Percentiles rank a stretch among this genome's conserved stretches.
Conservation (phyloP, 2,113 vertebrate species). For the Barnardius zonarius region DNA sequence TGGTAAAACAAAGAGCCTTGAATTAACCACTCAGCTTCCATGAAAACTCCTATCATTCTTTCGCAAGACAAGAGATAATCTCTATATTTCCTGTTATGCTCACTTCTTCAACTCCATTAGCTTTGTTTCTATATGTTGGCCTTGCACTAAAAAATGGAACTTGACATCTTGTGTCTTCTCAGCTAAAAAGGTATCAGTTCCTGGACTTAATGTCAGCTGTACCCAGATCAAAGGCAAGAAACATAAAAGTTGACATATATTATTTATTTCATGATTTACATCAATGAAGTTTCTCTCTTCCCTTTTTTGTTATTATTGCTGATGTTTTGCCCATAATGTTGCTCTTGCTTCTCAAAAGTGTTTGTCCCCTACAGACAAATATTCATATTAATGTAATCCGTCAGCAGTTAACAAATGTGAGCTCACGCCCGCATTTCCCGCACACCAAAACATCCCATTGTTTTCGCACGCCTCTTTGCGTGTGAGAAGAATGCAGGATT, state of each 20-base stretch:
- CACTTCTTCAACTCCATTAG: slow-evolving; percentile 1
- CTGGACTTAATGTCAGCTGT: slow-evolving; percentile 65
- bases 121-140: slow-evolving; percentile 43
- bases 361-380: slow-evolving; percentile 47
- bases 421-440: neutral
- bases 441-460: slow-evolving; percentile 3
- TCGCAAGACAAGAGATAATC: neutral
- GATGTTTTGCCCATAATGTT: slow-evolving; percentile 61
- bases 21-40: slow-evolving; percentile 12
- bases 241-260: slow-evolving; percentile 73
- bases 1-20: neutral
- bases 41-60: neutral
- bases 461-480: neutral
- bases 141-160: slow-evolving; percentile 57
- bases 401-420: slow-evolving; percentile 29
- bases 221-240: slow-evolving; percentile 64
- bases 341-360: neutral
- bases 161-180: slow-evolving; percentile 59
- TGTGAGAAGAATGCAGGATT: slow-evolving; percentile 7
- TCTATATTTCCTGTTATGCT: neutral
- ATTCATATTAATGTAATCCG: slow-evolving; percentile 39
- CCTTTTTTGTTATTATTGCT: slow-evolving; percentile 55
- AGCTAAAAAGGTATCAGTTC: slow-evolving; percentile 62
- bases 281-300: slow-evolving; percentile 40
- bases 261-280: slow-evolving; percentile 71